Conservation (phyloP, 2,113 vertebrate species). For the Anhinga rufa region DNA sequence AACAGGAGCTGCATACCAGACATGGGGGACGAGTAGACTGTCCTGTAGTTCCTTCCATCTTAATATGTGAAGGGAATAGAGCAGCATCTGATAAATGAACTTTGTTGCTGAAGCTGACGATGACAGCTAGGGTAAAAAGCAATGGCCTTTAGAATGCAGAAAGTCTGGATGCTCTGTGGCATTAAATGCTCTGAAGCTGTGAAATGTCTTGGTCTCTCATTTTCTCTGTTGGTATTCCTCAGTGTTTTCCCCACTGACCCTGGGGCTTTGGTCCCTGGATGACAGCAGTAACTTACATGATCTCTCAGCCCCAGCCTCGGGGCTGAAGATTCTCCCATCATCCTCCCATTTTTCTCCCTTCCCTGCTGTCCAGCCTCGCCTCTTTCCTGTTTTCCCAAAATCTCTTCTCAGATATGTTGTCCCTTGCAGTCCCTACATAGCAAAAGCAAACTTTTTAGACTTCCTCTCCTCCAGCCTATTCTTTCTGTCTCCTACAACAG, state of each 20-base stretch:
- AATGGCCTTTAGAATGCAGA: background rate
- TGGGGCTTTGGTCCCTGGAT: background rate
- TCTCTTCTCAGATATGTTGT: background rate
- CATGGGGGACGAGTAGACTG: background rate
- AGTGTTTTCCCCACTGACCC: background rate
- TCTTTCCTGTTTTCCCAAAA: background rate
- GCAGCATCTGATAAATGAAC: background rate
- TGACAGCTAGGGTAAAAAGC: background rate
- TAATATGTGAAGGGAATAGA: background rate
- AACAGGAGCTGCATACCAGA: background rate
- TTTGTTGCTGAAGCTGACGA: background rate
- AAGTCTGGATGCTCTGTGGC: background rate
- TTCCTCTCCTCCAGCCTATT: background rate
- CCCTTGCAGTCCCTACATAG: background rate
- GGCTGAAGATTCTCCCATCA: background rate
- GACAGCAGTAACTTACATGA: background rate
- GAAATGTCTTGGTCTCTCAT: background rate
- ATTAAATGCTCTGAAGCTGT: accelerated
- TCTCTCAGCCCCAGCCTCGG: background rate
- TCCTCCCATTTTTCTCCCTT: background rate
- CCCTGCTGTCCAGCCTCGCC: background rate
- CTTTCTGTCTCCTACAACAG: background rate
- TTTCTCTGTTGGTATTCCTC: background rate
- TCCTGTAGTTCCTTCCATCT: background rate
- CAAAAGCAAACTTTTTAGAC: background rate